phyloP scores from a whole-genome alignment of 2,888 invertebrate genomes.

The Hemistola chrysoprasaria region DNA sequence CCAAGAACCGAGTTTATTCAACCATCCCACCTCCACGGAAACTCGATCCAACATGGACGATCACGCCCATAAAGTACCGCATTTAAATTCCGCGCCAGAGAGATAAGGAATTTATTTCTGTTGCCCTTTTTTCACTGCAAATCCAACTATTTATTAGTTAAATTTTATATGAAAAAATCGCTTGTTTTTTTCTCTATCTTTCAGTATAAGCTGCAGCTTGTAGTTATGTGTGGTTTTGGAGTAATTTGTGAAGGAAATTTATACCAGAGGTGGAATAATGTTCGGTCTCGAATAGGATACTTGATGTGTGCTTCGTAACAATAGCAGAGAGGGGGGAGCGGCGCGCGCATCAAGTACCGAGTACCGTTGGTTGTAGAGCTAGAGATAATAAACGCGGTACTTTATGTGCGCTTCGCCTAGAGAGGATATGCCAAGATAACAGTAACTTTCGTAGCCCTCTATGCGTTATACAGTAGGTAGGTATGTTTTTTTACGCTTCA shows the following conservation, averaged over 20 bases:
- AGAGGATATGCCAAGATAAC: slow-evolving; percentile 84
- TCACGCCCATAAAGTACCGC: slow-evolving; percentile 74
- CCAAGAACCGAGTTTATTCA: slow-evolving; percentile 62
- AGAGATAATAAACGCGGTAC: slow-evolving; percentile 69
- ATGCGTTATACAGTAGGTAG: slow-evolving; percentile 64
- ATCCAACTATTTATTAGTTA: slow-evolving; percentile 10
- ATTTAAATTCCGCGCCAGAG: slow-evolving; percentile 79
- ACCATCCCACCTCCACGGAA: slow-evolving; percentile 40
- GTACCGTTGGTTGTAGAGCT: slow-evolving; percentile 54
- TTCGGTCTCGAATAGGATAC: slow-evolving; percentile 55
- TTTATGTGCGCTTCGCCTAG: slow-evolving; percentile 78
- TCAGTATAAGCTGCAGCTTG: slow-evolving; percentile 34
- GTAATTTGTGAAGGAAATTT: slow-evolving; percentile 51
- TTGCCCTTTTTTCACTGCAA: slow-evolving; percentile 34
- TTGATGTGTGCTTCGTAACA: slow-evolving; percentile 78
- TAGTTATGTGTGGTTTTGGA: slow-evolving; percentile 21
- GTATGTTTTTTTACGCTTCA: slow-evolving; percentile 56
- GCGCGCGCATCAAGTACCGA: slow-evolving; percentile 69
- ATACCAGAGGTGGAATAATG: slow-evolving; percentile 75
- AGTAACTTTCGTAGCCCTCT: slow-evolving; percentile 81
- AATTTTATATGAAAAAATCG: slow-evolving; percentile 60
- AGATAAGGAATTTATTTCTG: slow-evolving; percentile 80
- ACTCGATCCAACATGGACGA: slow-evolving; percentile 66
- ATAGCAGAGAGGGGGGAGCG: slow-evolving; percentile 80
- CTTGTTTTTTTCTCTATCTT: slow-evolving; percentile 53